phyloP scores from a whole-genome alignment of 37 sponge, comb jelly and placozoan species.

The Eunapius fragilis region DNA sequence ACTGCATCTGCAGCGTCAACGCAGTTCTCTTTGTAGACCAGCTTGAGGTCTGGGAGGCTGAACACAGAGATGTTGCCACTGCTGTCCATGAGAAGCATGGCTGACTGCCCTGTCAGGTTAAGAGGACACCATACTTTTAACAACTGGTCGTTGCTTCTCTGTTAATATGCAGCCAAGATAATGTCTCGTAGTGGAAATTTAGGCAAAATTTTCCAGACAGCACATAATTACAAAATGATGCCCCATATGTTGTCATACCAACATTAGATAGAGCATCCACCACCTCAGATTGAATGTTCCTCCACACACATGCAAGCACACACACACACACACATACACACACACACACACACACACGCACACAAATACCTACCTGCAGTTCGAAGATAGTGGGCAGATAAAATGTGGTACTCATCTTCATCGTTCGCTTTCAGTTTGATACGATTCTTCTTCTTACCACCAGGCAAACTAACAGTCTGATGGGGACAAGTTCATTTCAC shows the following conservation, averaged over 20 bases:
- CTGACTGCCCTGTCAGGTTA: constrained; percentile 33
- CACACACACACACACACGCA: not conserved
- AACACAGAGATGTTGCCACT: constrained; percentile 62
- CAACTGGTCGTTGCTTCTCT: too few relatives aligned
- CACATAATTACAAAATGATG: too few relatives aligned
- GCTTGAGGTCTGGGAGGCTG: constrained; percentile 72
- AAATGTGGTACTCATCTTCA: constrained; percentile 58
- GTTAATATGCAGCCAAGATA: too few relatives aligned
- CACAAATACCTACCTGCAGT: constrained; percentile 36
- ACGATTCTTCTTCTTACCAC: constrained; percentile 66
- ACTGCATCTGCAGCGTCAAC: constrained; percentile 81
- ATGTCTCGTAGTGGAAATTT: too few relatives aligned
- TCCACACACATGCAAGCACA: not conserved
- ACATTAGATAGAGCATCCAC: too few relatives aligned
- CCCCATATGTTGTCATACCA: too few relatives aligned
- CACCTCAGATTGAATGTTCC: too few relatives aligned
- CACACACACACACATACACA: not conserved
- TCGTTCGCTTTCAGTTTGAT: constrained; percentile 59
- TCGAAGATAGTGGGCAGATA: constrained; percentile 75
- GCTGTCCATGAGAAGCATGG: constrained; percentile 61
- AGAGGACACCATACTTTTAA: not conserved
- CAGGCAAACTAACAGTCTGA: constrained; percentile 37
- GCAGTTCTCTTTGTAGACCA: constrained; percentile 70
- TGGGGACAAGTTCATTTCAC: not conserved
- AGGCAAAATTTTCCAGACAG: too few relatives aligned